These are phyloP conservation scores for Thereva unica DNA, from an alignment of 2,888 invertebrate genomes.

Conservation along the genomic window DNA sequence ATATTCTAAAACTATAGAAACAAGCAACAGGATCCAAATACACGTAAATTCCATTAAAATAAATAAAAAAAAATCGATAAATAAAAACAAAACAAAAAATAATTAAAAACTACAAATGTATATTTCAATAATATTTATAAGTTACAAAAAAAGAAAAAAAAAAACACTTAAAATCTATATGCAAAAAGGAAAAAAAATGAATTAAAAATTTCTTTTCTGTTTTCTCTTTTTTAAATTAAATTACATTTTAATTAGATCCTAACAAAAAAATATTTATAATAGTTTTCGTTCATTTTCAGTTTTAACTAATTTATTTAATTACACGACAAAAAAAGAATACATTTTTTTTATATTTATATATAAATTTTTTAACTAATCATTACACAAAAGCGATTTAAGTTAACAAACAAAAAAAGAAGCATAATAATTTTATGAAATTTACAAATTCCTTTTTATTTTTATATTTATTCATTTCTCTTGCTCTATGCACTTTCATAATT, in stretches of 20 bases:
- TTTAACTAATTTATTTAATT: slow-evolving; percentile 14
- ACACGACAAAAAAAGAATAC: too few relatives aligned
- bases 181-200: slow-evolving; percentile 13
- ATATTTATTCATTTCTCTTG: too few relatives aligned
- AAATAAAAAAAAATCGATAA: neutral
- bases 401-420: too few relatives aligned
- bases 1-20: too few relatives aligned
- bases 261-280: slow-evolving; percentile 21
- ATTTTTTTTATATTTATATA: too few relatives aligned
- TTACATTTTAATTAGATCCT: slow-evolving; percentile 23
- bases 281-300: slow-evolving; percentile 7
- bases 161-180: slow-evolving; percentile 28
- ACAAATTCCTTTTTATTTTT: too few relatives aligned
- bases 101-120: slow-evolving; percentile 35
- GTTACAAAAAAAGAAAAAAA: slow-evolving; percentile 29
- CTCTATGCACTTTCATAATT: too few relatives aligned
- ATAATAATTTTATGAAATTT: too few relatives aligned
- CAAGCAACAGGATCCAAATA: too few relatives aligned
- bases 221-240: slow-evolving; percentile 17
- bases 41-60: too few relatives aligned
- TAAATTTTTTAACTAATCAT: too few relatives aligned
- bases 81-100: slow-evolving; percentile 20
- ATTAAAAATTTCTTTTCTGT: slow-evolving; percentile 9
- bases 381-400: too few relatives aligned
- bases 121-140: slow-evolving; percentile 33